Percentiles rank a stretch among this genome's conserved stretches.
Conservation (phyloP, 1,140 invertebrate species). For the Tenebrio molitor region DNA sequence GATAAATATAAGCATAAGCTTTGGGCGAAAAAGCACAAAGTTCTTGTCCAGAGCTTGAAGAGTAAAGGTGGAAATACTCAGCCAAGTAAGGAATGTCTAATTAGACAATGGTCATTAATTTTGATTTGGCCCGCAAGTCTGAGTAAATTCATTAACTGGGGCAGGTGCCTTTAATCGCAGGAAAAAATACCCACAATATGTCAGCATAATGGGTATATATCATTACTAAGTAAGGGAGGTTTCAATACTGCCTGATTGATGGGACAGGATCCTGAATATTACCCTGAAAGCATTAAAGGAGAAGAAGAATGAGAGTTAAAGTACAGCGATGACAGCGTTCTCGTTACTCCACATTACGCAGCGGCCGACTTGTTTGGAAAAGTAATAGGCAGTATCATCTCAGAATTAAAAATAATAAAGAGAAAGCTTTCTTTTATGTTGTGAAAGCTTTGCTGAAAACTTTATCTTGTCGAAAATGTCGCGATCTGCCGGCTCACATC, state of each 20-base stretch:
- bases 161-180: conserved; percentile 39
- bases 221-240: conserved; percentile 28
- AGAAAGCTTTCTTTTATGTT: conserved; percentile 49
- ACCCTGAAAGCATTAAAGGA: conserved; percentile 45
- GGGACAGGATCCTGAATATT: conserved; percentile 45
- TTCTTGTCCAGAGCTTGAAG: too few relatives aligned
- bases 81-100: conserved; percentile 34
- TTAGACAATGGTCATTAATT: conserved; percentile 29
- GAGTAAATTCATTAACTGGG: conserved; percentile 38
- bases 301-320: conserved; percentile 50
- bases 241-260: conserved; percentile 52
- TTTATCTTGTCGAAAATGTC: conserved; percentile 26
- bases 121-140: conserved; percentile 7
- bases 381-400: conserved; percentile 48
- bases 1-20: too few relatives aligned
- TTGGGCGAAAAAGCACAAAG: too few relatives aligned
- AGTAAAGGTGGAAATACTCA: too few relatives aligned
- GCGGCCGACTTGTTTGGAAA: conserved; percentile 44
- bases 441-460: conserved; percentile 3
- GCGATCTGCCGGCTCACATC: conserved; percentile 13
- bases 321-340: conserved; percentile 49
- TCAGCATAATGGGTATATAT: conserved; percentile 35
- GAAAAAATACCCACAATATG: conserved; percentile 26
- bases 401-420: conserved; percentile 52
- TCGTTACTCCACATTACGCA: conserved; percentile 50